Evolutionary conservation across 1,140 invertebrate species (phyloP).

Genomic region (Geopemphigus sp.): DNA sequence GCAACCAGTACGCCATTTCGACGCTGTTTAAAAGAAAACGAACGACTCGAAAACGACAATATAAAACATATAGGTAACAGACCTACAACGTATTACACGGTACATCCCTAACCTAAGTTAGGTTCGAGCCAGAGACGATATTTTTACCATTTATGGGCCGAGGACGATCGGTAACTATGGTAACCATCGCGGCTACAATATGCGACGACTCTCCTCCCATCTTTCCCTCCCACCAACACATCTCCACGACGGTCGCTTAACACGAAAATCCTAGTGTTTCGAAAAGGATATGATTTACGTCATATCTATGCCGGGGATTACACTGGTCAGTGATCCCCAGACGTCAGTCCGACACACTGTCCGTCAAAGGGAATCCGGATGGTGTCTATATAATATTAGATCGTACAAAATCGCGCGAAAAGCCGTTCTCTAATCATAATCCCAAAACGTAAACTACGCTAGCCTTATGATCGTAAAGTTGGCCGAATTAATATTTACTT

Average conservation of each 20-base stretch:
- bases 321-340: neutral
- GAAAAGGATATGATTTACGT: constrained; percentile 31
- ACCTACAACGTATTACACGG: too few species aligned
- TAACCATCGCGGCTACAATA: neutral
- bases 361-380: neutral
- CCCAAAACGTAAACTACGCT: too few species aligned
- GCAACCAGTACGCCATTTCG: too few species aligned
- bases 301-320: neutral
- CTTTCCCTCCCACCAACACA: neutral
- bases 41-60: too few species aligned
- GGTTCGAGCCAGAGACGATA: constrained; percentile 3
- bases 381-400: too few species aligned
- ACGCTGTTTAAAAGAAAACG: too few species aligned
- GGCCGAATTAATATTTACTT: too few species aligned
- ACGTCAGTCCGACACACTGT: constrained; percentile 8
- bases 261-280: constrained; percentile 21
- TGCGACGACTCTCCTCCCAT: too few species aligned
- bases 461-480: too few species aligned
- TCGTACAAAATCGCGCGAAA: neutral
- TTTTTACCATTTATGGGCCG: neutral
- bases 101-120: neutral
- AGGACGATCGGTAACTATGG: constrained; percentile 5
- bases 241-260: neutral
- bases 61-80: too few species aligned
- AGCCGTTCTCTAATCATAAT: neutral